phyloP scores from a whole-genome alignment of 2,113 vertebrate genomes.

The Muscicapa adusta region DNA sequence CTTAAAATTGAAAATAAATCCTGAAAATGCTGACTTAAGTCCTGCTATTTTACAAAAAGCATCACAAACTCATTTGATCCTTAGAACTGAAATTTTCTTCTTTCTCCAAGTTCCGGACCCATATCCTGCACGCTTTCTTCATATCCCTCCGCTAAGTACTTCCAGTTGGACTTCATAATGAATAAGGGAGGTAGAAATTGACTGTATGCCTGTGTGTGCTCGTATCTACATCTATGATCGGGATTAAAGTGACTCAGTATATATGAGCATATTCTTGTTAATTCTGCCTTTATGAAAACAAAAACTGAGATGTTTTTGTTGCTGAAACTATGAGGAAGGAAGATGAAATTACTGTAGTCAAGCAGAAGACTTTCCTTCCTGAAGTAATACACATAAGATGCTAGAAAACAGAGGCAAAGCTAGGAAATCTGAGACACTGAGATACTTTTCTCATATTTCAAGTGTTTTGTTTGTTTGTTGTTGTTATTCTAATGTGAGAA shows the following conservation, averaged over 20 bases:
- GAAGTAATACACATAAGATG: background rate
- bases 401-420: conserved; percentile 23
- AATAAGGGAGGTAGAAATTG: background rate
- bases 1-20: background rate
- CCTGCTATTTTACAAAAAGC: background rate
- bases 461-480: background rate
- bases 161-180: background rate
- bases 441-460: background rate
- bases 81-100: conserved; percentile 17
- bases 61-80: background rate
- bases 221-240: background rate
- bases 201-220: background rate
- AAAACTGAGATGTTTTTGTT: background rate
- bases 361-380: background rate
- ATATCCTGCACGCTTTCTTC: conserved; percentile 13
- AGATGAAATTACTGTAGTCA: background rate
- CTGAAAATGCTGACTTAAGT: background rate
- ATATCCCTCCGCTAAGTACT: background rate
- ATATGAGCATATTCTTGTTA: background rate
- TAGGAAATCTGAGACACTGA: background rate
- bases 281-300: background rate
- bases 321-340: background rate
- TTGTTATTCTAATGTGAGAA: background rate
- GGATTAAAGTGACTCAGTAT: background rate
- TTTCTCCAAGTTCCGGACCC: background rate